Evolutionary conservation across 2,113 vertebrate species (phyloP).

Genomic region (Rhinolophus sinicus): DNA sequence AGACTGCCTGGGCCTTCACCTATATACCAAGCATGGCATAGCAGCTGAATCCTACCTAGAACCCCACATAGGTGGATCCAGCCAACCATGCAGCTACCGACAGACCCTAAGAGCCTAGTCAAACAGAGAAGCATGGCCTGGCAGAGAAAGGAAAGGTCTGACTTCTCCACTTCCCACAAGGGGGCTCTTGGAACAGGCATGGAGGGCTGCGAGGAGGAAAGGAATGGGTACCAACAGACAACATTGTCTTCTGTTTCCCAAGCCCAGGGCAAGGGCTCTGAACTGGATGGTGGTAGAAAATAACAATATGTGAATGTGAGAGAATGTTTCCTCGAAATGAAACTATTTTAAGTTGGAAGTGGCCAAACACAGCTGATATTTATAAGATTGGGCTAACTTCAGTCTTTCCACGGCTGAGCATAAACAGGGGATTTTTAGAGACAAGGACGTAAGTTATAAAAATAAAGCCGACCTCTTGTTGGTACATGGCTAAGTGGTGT

Average conservation of each 20-base stretch:
- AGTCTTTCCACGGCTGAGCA: slow-evolving; percentile 32
- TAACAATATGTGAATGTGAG: background rate
- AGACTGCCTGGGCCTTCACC: background rate
- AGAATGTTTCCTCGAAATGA: slow-evolving; percentile 16
- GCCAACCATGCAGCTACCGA: background rate
- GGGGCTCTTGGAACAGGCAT: background rate
- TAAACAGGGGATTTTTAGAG: background rate
- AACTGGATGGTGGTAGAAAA: background rate
- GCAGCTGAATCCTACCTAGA: background rate
- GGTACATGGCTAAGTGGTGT: background rate
- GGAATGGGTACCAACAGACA: background rate
- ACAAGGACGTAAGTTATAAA: slow-evolving; percentile 46
- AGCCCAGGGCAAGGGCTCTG: background rate
- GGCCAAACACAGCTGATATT: slow-evolving; percentile 8
- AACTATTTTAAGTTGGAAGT: slow-evolving; percentile 58
- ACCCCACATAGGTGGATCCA: background rate
- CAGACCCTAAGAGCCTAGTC: too few relatives aligned
- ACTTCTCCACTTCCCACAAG: background rate
- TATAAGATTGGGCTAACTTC: slow-evolving; percentile 48
- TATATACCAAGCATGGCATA: background rate
- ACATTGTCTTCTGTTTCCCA: background rate
- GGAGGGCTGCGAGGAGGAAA: background rate
- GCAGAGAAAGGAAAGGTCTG: background rate
- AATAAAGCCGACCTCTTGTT: slow-evolving; percentile 26
- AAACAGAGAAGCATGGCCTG: background rate